Evolutionary conservation across 1,140 invertebrate genomes (phyloP), one percentile per base, ranked within the genome.

Genomic region (Odontomachus brunneus): DNA sequence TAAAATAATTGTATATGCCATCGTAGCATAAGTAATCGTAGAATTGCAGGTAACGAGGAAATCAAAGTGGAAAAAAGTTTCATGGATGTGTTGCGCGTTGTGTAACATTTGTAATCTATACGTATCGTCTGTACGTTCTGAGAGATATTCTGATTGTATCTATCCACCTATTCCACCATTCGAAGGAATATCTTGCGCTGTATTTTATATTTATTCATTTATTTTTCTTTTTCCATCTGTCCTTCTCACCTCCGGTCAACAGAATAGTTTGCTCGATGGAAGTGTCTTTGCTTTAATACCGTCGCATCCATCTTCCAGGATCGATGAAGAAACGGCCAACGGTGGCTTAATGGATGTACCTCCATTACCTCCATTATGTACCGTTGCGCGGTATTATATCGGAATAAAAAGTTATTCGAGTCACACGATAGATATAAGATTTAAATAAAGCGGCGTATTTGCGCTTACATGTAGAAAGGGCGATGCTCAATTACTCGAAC

Each of bases 241-340:
- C 4, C 24, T 26, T 33, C 19, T 76, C 63, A 76, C 19, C 5
- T 65, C 63, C 19, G 26, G 38, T 33, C 44, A 75, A 29, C 3
- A 76, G 65, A 22, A 38, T 12, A 22, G 44, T 53, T 24, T 38
- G 15, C 44, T 38, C 33, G 24, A 76, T 63, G 44, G 26, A 38
- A 65, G n/a, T 53, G 59, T 53, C 59, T 76, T 75, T 75, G 57
- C 59, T 63, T 74, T 59, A 60, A 75, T 75, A 67, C 33, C 12
- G 49, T 24, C 63, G 38, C 33, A 78, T 76, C 48, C 29, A 76
- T 76, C 59, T 75, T 75, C 4, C 17, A 53, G 15, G 4, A 78
- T 78, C 49, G 29, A 78, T 80, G 33, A 80, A 80, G 29, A 80
- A 67, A 57, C 33, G n/a, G 73, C 29, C 59, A 60, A 9, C 33